These are phyloP conservation scores for Andrena minutula DNA, from an alignment of 2,888 invertebrate species.

Conservation along the genomic window DNA sequence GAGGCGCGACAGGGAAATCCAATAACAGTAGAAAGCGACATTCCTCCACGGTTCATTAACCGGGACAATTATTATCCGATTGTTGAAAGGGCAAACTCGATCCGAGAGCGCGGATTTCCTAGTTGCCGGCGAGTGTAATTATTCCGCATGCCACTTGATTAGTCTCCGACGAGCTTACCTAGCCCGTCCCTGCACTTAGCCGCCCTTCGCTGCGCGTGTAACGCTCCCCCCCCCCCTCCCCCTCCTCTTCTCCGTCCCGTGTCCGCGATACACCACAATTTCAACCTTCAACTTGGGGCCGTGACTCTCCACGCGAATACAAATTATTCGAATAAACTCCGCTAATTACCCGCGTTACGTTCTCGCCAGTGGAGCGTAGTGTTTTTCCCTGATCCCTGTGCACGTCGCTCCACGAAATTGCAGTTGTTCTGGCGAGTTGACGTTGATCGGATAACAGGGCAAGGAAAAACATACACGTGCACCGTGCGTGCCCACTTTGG, in stretches of 20 bases:
- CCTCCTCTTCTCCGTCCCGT: too few relatives aligned
- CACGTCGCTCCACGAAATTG: slow-evolving; percentile 3
- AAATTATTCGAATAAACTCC: slow-evolving; percentile 50
- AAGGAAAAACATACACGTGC: background rate
- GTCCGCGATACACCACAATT: slow-evolving; percentile 27
- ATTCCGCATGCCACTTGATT: slow-evolving; percentile 73
- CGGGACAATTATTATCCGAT: slow-evolving; percentile 60
- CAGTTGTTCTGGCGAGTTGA: slow-evolving; percentile 4
- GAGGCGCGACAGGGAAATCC: slow-evolving; percentile 8
- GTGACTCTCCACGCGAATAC: slow-evolving; percentile 25
- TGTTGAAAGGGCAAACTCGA: slow-evolving; percentile 59
- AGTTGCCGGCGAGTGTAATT: slow-evolving; percentile 67
- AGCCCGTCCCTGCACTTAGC: slow-evolving; percentile 14
- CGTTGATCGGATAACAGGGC: slow-evolving; percentile 25
- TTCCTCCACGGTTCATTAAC: slow-evolving; percentile 57
- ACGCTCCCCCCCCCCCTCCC: background rate
- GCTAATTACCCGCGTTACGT: slow-evolving; percentile 45
- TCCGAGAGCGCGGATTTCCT: slow-evolving; percentile 57
- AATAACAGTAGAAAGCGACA: slow-evolving; percentile 43
- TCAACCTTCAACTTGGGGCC: slow-evolving; percentile 38
- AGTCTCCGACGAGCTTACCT: slow-evolving; percentile 49
- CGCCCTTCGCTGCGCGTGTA: background rate
- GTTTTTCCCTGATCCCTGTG: background rate
- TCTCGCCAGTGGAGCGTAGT: background rate
- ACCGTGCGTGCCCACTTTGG: background rate